A percentile compares a stretch with the other conserved stretches of the same genome.
These are phyloP conservation scores for Xestia rhomboidea DNA, from an alignment of 2,888 invertebrate species.

Conservation along the genomic window DNA sequence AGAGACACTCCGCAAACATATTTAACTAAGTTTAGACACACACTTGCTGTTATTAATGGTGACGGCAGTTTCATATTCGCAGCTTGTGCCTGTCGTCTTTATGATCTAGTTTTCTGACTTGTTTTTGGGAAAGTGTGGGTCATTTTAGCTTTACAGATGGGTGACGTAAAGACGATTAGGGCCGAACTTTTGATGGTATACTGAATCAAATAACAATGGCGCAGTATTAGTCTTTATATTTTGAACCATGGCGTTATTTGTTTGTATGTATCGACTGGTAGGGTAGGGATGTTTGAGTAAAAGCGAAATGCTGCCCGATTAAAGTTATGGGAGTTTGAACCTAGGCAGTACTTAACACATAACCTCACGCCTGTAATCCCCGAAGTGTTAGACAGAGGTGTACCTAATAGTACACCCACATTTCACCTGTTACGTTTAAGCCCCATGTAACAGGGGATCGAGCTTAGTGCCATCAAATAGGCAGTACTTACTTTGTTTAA, in stretches of 20 bases:
- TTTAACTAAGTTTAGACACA: conserved; percentile 56
- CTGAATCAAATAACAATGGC: background rate
- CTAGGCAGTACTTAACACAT: background rate
- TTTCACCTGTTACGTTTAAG: too few relatives aligned
- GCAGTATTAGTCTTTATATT: background rate
- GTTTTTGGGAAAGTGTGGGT: conserved; percentile 7
- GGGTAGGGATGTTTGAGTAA: background rate
- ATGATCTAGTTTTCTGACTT: conserved; percentile 48
- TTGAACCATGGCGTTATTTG: background rate
- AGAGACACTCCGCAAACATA: conserved; percentile 54
- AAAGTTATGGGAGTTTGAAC: background rate
- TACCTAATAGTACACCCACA: too few relatives aligned
- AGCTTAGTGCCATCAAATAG: too few relatives aligned
- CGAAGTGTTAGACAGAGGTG: too few relatives aligned
- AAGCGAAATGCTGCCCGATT: background rate
- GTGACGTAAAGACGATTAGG: background rate
- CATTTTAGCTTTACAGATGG: background rate
- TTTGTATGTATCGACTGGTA: background rate
- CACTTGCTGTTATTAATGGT: conserved; percentile 56
- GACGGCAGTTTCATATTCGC: conserved; percentile 54
- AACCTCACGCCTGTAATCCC: too few relatives aligned
- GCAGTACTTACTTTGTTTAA: background rate
- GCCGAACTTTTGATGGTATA: background rate
- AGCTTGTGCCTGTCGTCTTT: conserved; percentile 45
- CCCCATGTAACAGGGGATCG: too few relatives aligned